These are phyloP conservation scores for Chaetorhynchus papuensis DNA, from an alignment of 2,113 vertebrate genomes.

Conservation along the genomic window DNA sequence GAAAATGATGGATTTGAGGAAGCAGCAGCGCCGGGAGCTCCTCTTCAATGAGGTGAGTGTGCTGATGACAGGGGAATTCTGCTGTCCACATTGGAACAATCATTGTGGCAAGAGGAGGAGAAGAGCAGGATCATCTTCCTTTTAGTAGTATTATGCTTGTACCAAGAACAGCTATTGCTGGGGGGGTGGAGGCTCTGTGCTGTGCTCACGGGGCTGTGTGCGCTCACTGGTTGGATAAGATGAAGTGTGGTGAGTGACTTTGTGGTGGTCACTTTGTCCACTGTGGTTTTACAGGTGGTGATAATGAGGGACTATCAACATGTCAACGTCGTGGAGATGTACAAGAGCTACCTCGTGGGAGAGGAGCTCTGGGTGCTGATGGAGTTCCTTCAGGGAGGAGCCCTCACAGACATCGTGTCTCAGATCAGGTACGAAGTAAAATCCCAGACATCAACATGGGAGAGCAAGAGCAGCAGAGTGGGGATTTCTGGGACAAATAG, in stretches of 20 bases:
- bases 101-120: not conserved
- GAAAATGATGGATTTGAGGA: slow-evolving; percentile 98
- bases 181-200: fast-evolving
- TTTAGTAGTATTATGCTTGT: not conserved
- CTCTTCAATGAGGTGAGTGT: slow-evolving; percentile 92
- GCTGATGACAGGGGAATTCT: not conserved
- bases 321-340: slow-evolving; percentile 96
- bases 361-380: slow-evolving; percentile 99
- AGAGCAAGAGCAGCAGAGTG: not conserved
- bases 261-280: not conserved
- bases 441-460: fast-evolving
- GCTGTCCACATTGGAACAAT: not conserved
- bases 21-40: slow-evolving; percentile 94
- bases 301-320: slow-evolving; percentile 99
- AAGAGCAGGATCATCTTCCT: not conserved
- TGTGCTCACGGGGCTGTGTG: fast-evolving
- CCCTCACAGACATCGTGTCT: slow-evolving; percentile 95
- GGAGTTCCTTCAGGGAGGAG: slow-evolving; percentile 97
- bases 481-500: not conserved
- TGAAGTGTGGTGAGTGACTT: too few species aligned
- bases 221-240: not conserved
- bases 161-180: not conserved
- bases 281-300: slow-evolving; percentile 83
- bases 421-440: slow-evolving; percentile 86
- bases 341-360: slow-evolving; percentile 94